Evolutionary conservation across 2,797 vertebrate genomes (phyloP).

Genomic region (Syndactyla subalaris): DNA sequence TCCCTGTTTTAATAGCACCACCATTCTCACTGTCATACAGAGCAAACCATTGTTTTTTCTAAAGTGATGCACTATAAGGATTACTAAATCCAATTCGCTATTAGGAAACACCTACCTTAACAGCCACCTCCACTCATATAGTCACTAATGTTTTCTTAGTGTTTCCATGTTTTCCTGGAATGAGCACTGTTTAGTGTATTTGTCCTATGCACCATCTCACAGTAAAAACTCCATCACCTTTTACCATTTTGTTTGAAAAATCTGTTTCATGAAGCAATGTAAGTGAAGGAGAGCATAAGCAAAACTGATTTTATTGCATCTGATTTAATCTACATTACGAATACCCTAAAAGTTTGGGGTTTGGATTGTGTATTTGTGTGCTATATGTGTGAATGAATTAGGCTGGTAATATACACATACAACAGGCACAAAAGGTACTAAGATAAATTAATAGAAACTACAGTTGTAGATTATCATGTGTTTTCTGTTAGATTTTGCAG

Average conservation of each 20-base stretch:
- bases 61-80: not conserved
- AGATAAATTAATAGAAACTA: not conserved
- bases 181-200: not conserved
- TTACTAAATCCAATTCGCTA: not conserved
- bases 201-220: not conserved
- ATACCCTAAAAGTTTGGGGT: rapidly evolving
- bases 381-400: not conserved
- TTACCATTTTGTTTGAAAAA: not conserved
- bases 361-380: not conserved
- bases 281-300: not conserved
- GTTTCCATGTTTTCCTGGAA: not conserved
- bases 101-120: not conserved
- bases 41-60: not conserved
- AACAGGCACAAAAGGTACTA: not conserved
- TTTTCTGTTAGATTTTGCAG: not conserved
- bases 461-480: rapidly evolving
- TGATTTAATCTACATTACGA: not conserved
- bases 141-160: not conserved
- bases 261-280: not conserved
- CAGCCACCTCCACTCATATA: not conserved
- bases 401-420: not conserved
- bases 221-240: not conserved
- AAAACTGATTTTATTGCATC: not conserved
- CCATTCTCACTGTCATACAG: not conserved
- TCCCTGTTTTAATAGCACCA: not conserved